These are phyloP conservation scores for Caenorhabditis drosophilae DNA, from an alignment of 2,888 invertebrate genomes.

Conservation along the genomic window DNA sequence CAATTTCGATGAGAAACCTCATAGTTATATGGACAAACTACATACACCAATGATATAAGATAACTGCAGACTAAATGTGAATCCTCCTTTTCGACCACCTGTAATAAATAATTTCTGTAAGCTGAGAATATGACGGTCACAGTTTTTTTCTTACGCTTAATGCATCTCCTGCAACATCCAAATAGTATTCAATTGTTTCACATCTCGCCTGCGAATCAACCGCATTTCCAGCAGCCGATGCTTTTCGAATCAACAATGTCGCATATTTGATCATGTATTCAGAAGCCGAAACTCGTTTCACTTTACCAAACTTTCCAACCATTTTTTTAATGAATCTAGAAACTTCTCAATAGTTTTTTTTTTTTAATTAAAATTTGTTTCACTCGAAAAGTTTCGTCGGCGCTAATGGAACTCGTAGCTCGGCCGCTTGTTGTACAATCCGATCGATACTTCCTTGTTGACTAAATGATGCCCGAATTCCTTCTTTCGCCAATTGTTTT, in stretches of 20 bases:
- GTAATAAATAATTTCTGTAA: too few relatives aligned
- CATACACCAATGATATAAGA: slow-evolving; percentile 21
- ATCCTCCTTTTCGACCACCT: slow-evolving; percentile 12
- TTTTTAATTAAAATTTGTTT: too few relatives aligned
- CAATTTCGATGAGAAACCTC: slow-evolving; percentile 40
- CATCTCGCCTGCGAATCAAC: slow-evolving; percentile 9
- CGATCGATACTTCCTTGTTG: slow-evolving; percentile 18
- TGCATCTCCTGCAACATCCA: slow-evolving; percentile 17
- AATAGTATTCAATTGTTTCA: slow-evolving; percentile 18
- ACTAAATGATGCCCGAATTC: slow-evolving; percentile 12
- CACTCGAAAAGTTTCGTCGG: slow-evolving; percentile 18
- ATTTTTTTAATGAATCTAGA: not conserved
- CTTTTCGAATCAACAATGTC: slow-evolving; percentile 19
- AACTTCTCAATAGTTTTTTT: not conserved
- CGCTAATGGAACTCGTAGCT: slow-evolving; percentile 9
- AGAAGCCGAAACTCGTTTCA: too few relatives aligned
- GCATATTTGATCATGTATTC: slow-evolving; percentile 36
- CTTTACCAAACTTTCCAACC: too few relatives aligned
- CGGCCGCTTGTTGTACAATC: slow-evolving; percentile 20
- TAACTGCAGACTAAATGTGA: slow-evolving; percentile 13
- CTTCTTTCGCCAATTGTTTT: slow-evolving; percentile 24
- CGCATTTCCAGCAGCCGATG: slow-evolving; percentile 16
- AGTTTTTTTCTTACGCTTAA: too few relatives aligned
- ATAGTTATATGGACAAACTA: slow-evolving; percentile 57
- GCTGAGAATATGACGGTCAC: too few relatives aligned